Percentiles rank a stretch among this genome's conserved stretches.
Evolutionary conservation across 23 tunicate genomes (phyloP).

Genomic region (Botrylloides violaceus): DNA sequence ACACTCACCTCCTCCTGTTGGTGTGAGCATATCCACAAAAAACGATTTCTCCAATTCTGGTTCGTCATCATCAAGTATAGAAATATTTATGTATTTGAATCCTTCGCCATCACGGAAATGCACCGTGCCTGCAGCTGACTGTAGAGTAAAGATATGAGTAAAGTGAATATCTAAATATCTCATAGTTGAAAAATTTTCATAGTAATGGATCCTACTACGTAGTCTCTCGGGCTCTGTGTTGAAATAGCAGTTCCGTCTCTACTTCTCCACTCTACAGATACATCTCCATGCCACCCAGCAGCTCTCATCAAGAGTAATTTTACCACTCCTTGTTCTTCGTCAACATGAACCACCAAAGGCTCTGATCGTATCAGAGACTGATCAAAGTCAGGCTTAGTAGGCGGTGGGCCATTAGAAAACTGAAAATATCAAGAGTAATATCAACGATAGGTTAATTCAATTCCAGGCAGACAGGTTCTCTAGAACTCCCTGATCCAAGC

Average conservation of each 20-base stretch:
- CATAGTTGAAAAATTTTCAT: background rate
- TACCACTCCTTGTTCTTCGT: constrained; percentile 44
- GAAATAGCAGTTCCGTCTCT: constrained; percentile 70
- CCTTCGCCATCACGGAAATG: constrained; percentile 52
- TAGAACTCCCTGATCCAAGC: too few relatives aligned
- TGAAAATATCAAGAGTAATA: constrained; percentile 16
- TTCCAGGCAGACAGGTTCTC: too few relatives aligned
- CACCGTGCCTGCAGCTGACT: constrained; percentile 74
- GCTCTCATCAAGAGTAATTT: constrained; percentile 54
- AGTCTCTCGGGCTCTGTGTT: constrained; percentile 54
- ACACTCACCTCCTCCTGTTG: constrained; percentile 71
- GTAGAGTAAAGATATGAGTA: background rate
- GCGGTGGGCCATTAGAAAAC: constrained; percentile 31
- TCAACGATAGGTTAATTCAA: too few relatives aligned
- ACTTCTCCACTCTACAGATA: constrained; percentile 70
- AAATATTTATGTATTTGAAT: constrained; percentile 24
- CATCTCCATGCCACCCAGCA: constrained; percentile 79
- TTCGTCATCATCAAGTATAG: constrained; percentile 45
- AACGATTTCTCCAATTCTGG: constrained; percentile 73
- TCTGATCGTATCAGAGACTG: background rate
- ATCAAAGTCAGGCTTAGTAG: constrained; percentile 22
- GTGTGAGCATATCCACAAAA: constrained; percentile 43
- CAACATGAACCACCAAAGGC: constrained; percentile 29
- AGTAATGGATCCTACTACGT: constrained; percentile 39
- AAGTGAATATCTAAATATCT: too few relatives aligned